Evolutionary conservation across 2,888 invertebrate genomes (phyloP).

Genomic region (Cephus spinipes): DNA sequence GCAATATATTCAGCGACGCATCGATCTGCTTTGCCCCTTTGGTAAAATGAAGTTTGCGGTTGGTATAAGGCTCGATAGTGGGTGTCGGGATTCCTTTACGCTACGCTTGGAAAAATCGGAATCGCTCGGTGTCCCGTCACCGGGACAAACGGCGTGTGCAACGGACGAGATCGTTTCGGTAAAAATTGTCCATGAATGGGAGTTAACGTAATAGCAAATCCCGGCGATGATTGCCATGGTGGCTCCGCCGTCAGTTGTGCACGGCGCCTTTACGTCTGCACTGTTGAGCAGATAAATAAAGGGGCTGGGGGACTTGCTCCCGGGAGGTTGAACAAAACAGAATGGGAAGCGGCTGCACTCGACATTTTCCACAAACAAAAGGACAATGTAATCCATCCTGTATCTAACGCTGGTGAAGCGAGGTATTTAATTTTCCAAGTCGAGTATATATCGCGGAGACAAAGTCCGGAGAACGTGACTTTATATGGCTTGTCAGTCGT

Average conservation of each 20-base stretch:
- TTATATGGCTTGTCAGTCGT: background rate
- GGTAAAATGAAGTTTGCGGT: background rate
- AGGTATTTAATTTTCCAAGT: constrained; percentile 13
- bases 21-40: background rate
- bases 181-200: background rate
- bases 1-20: background rate
- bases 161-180: background rate
- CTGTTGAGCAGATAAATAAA: constrained; percentile 6
- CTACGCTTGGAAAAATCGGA: background rate
- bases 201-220: background rate
- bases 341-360: constrained; percentile 8
- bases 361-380: constrained; percentile 10
- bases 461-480: background rate
- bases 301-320: background rate
- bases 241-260: constrained; percentile 9
- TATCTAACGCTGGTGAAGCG: background rate
- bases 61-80: background rate
- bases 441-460: background rate
- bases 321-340: background rate
- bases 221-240: constrained; percentile 7
- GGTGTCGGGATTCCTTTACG: background rate
- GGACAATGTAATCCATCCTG: constrained; percentile 6
- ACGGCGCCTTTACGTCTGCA: constrained; percentile 11
- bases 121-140: background rate
- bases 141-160: background rate